Evolutionary conservation across 2,113 vertebrate species (phyloP).

Genomic region (Columba janthina): DNA sequence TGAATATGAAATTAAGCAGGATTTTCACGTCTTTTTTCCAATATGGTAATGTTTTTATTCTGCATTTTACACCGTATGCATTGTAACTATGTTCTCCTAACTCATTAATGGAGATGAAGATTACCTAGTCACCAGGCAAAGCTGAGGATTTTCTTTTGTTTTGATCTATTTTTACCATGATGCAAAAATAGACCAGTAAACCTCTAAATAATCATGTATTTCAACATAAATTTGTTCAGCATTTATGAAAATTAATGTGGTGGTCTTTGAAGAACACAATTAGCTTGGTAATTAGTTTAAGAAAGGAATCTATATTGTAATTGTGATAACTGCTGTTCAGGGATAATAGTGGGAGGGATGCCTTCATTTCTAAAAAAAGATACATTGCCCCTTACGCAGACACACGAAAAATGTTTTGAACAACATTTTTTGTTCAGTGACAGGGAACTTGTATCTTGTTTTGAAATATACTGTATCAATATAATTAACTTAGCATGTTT

Average conservation of each 20-base stretch:
- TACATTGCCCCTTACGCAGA: neutral
- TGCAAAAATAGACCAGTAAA: conserved; percentile 11
- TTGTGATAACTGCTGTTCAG: conserved; percentile 44
- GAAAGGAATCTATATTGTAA: conserved; percentile 28
- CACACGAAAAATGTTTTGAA: conserved; percentile 14
- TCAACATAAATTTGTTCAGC: conserved; percentile 3
- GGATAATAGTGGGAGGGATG: conserved; percentile 5
- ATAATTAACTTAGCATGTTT: neutral
- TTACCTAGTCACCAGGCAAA: conserved; percentile 1
- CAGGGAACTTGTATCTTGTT: neutral
- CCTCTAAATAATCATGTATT: conserved; percentile 1
- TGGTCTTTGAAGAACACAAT: conserved; percentile 49
- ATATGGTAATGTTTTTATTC: conserved; percentile 1
- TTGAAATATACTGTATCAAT: neutral
- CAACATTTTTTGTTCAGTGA: neutral
- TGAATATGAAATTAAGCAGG: conserved; percentile 16
- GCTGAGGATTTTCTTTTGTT: conserved; percentile 38
- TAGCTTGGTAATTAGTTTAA: conserved; percentile 55
- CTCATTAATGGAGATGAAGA: conserved; percentile 35
- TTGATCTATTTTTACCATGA: conserved; percentile 18
- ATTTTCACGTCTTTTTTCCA: conserved; percentile 29
- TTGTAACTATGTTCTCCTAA: conserved; percentile 30
- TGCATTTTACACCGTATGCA: conserved; percentile 17
- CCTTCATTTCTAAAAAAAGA: conserved; percentile 23
- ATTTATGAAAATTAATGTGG: conserved; percentile 27